These are phyloP conservation scores for Porites lutea DNA, from an alignment of 64 coral and sea anemone genomes.

Conservation along the genomic window DNA sequence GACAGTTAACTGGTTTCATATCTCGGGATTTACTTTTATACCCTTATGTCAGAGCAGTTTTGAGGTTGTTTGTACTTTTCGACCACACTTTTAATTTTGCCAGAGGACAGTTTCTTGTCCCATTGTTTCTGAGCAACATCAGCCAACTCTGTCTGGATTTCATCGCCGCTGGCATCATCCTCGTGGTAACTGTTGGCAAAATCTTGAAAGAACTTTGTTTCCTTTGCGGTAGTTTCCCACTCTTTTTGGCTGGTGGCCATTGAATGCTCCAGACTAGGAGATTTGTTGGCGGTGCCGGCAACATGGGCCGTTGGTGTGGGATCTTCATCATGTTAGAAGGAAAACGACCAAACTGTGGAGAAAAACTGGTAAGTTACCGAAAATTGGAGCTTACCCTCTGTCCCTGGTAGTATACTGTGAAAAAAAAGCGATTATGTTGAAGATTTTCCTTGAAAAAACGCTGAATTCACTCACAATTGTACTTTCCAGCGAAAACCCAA, in stretches of 20 bases:
- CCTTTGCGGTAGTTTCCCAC: background rate
- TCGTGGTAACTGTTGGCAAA: background rate
- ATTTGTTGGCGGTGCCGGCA: background rate
- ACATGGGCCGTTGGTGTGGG: background rate
- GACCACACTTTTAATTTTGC: background rate
- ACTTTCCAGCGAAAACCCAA: background rate
- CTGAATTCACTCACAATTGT: background rate
- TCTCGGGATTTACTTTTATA: background rate
- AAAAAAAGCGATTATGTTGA: background rate
- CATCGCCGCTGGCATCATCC: conserved; percentile 3
- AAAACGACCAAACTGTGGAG: no score
- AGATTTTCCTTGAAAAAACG: background rate
- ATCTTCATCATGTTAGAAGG: background rate
- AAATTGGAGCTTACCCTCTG: background rate
- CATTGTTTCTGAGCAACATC: background rate
- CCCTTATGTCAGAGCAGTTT: background rate
- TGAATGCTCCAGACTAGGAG: background rate
- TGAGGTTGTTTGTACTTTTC: background rate
- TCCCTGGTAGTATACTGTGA: background rate
- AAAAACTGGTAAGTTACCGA: background rate
- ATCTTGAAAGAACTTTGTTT: conserved; percentile 24
- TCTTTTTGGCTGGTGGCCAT: conserved; percentile 5
- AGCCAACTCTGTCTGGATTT: background rate
- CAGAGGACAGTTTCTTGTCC: conserved; percentile 17
- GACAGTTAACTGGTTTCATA: conserved; percentile 4